Evolutionary conservation across 2,113 vertebrate genomes (phyloP), one percentile per base, ranked within the genome.

Genomic region (Cyprinodon tularosa): DNA sequence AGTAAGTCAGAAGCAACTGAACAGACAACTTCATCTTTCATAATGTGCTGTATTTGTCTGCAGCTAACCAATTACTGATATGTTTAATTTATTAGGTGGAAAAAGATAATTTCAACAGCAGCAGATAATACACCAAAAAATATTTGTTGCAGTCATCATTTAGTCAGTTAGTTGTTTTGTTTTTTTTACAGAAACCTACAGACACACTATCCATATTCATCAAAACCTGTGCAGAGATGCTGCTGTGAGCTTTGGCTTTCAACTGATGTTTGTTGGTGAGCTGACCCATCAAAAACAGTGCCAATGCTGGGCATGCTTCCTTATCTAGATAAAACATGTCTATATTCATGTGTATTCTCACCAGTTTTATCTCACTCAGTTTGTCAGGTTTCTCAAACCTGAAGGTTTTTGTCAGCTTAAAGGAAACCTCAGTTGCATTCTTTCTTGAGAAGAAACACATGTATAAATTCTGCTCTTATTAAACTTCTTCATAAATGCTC

Each of bases 401-500:
- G 65, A 40, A 1, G 37, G 10, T 57, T 66, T 29, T 36, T 42
- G 8, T 62, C 29, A 65, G 39, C 39, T 71, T 40, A 20, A 67
- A 20, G 62, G 39, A 62, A 73, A 75, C 64, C 76, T 37, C 9
- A 14, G 45, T 74, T 67, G 44, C 44, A 38, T 3, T 17, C 17
- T 36, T 64, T 62, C 74, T 39, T 61, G 8, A 66, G 37, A 12
- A 62, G 6, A 67, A 67, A 48, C 5, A 69, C 68, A 64, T 47
- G 38, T 64, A 48, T 74, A 11, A 36, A 3, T 48, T 36, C 36
- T 6, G 0, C 15, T 53, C 15, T 44, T n/a, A 70, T 67, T 72
- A 37, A 69, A 62, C 38, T 57, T 53, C 66, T 72, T 42, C 15
- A 44, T 71, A 76, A 84, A 84, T 76, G 63, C 66, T 71, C 65